These are phyloP conservation scores for Cylindroiulus punctatus DNA, from an alignment of 2,888 invertebrate genomes.

Conservation along the genomic window DNA sequence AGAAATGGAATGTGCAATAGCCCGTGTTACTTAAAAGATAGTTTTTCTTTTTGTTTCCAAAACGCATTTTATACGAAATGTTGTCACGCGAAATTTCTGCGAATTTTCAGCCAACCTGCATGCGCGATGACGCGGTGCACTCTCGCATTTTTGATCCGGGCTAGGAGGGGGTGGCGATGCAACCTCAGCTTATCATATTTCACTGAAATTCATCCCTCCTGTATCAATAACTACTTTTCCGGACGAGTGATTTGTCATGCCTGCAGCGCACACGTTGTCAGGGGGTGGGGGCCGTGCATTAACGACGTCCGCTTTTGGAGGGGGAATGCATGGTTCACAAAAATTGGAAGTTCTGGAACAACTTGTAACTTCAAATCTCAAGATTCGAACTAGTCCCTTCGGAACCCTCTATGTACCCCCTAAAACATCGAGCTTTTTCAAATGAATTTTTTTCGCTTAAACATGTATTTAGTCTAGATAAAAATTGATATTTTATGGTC, in stretches of 20 bases:
- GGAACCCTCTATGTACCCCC: no score
- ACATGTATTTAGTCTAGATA: no score
- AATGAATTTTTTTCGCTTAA: no score
- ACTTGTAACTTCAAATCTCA: no score
- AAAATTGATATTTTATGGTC: no score
- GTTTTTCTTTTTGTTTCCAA: background rate
- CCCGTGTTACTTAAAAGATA: background rate
- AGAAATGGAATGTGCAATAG: background rate
- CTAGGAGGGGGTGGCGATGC: background rate
- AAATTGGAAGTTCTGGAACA: no score
- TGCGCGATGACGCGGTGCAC: background rate
- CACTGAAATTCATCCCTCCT: background rate
- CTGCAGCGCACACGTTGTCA: no score
- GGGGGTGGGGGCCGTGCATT: no score
- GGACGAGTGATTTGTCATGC: background rate
- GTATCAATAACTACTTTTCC: slow-evolving; percentile 20
- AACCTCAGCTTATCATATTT: slow-evolving; percentile 6
- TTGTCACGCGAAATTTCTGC: slow-evolving; percentile 23
- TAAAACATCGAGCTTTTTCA: no score
- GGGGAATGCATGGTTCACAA: no score
- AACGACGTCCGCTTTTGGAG: no score
- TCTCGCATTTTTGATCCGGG: slow-evolving; percentile 25
- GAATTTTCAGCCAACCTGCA: background rate
- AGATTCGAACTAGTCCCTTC: no score
- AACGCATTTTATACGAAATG: slow-evolving; percentile 12